Evolutionary conservation across 2,113 vertebrate genomes (phyloP).

Genomic region (Muntiacus reevesi): DNA sequence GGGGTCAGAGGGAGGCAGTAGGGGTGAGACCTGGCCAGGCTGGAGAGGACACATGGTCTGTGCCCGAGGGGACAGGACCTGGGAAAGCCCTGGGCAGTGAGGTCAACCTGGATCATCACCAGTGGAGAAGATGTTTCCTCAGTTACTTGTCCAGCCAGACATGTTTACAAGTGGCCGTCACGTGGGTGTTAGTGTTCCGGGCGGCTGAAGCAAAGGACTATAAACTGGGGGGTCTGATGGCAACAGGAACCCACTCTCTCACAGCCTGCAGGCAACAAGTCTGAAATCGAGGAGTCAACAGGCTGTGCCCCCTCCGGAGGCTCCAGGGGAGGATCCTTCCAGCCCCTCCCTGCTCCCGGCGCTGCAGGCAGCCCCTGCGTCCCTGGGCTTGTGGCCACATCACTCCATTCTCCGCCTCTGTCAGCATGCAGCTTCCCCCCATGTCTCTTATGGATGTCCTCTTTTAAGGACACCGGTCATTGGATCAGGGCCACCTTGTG

Average conservation of each 20-base stretch:
- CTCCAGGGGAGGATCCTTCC: background rate
- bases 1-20: background rate
- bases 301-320: accelerated
- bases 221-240: background rate
- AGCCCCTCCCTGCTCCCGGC: background rate
- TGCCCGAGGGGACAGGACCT: background rate
- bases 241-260: background rate
- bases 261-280: background rate
- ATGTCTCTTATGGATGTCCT: accelerated
- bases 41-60: background rate
- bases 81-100: background rate
- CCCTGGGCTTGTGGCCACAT: background rate
- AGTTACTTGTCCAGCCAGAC: background rate
- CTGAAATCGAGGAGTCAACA: background rate
- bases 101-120: background rate
- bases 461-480: background rate
- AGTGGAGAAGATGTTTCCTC: background rate
- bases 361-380: background rate
- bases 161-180: accelerated
- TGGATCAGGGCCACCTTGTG: background rate
- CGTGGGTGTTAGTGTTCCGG: background rate
- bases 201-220: background rate
- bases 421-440: background rate
- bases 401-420: accelerated
- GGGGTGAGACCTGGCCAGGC: background rate